Evolutionary conservation across 2,113 vertebrate species (phyloP).

Genomic region (Herpailurus yagouaroundi): DNA sequence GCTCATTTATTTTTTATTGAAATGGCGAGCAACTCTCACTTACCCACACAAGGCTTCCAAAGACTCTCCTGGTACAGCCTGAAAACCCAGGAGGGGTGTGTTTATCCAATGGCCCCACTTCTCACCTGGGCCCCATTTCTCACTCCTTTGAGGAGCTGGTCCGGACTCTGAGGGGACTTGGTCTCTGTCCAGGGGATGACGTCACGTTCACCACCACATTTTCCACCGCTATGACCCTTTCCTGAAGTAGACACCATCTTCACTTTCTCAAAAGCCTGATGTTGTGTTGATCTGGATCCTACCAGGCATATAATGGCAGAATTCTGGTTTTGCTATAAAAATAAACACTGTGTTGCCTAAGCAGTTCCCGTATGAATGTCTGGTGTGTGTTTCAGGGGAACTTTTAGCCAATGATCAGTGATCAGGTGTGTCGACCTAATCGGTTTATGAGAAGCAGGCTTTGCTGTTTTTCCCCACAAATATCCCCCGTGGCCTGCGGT

Average conservation of each 20-base stretch:
- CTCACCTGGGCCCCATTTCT: no score
- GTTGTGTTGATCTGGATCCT: not conserved
- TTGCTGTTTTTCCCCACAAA: not conserved
- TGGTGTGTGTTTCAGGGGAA: no score
- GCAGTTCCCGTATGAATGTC: rapidly evolving
- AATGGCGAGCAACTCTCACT: not conserved
- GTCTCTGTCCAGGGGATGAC: no score
- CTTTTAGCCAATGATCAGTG: not conserved
- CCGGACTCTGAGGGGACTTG: not conserved
- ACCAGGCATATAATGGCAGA: not conserved
- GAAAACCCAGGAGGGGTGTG: not conserved
- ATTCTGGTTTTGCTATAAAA: not conserved
- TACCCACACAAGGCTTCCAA: not conserved
- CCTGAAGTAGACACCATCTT: not conserved
- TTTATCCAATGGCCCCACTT: not conserved
- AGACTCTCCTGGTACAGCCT: rapidly evolving
- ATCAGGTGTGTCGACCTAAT: not conserved
- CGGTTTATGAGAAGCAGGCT: not conserved
- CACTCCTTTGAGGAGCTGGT: no score
- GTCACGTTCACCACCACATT: rapidly evolving
- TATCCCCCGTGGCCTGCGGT: rapidly evolving
- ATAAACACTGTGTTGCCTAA: rapidly evolving
- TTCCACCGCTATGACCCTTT: rapidly evolving
- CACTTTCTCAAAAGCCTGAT: not conserved
- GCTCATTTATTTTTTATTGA: not conserved